Evolutionary conservation across 2,113 vertebrate species (phyloP).

Genomic region (Ceuthmochares aereus): DNA sequence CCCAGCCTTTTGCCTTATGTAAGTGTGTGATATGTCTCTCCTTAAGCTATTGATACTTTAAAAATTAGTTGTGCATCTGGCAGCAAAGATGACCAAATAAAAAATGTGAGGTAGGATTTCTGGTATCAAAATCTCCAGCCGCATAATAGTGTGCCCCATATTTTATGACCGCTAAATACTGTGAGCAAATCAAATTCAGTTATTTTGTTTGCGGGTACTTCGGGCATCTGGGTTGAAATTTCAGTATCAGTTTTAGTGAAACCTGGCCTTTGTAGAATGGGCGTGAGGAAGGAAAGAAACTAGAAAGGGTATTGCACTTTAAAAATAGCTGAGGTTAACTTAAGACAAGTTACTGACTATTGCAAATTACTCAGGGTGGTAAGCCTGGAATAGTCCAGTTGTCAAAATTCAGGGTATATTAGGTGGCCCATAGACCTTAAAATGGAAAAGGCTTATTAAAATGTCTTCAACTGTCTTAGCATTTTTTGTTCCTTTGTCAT

Average conservation of each 20-base stretch:
- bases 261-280: neutral
- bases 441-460: neutral
- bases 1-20: conserved; percentile 98
- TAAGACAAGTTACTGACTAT: neutral
- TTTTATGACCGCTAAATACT: neutral
- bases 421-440: neutral
- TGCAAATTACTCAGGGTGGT: neutral
- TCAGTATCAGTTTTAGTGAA: neutral
- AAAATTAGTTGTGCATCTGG: neutral
- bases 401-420: neutral
- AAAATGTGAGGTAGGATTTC: neutral
- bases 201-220: neutral
- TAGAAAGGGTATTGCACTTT: neutral
- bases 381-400: neutral
- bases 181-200: neutral
- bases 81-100: neutral
- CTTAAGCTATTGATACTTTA: neutral
- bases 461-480: neutral
- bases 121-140: neutral
- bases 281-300: neutral
- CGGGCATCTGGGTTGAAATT: neutral
- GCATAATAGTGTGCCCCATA: fast-evolving
- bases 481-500: neutral
- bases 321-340: neutral
- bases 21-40: conserved; percentile 67